phyloP scores from a whole-genome alignment of 2,888 invertebrate genomes.

The Synergus laeviventris region DNA sequence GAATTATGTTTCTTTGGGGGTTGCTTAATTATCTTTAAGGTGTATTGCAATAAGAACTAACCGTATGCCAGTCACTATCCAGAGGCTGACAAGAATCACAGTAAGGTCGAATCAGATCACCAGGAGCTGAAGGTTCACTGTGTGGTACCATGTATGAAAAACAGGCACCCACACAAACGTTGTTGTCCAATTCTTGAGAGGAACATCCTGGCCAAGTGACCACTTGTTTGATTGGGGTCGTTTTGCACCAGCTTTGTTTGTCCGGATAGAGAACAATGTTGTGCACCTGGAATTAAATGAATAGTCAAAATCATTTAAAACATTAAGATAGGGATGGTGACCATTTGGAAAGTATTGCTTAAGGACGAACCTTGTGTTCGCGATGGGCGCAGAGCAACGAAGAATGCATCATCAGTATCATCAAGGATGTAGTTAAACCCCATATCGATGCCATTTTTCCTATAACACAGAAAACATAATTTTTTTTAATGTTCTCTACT shows the following conservation, averaged over 20 bases:
- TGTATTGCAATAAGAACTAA: conserved; percentile 65
- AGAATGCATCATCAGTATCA: conserved; percentile 63
- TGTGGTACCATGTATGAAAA: conserved; percentile 84
- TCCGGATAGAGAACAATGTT: conserved; percentile 84
- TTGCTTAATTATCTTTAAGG: background rate
- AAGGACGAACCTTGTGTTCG: conserved; percentile 70
- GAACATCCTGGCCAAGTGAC: conserved; percentile 82
- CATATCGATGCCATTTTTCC: conserved; percentile 66
- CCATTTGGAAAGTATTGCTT: background rate
- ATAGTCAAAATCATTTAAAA: background rate
- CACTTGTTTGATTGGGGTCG: conserved; percentile 83
- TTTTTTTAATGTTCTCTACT: too few relatives aligned
- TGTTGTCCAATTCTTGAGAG: conserved; percentile 82
- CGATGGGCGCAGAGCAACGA: conserved; percentile 69
- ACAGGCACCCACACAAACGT: conserved; percentile 84
- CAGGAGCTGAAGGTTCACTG: conserved; percentile 82
- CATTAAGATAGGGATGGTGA: background rate
- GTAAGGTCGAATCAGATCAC: conserved; percentile 81
- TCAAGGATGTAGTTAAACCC: conserved; percentile 58
- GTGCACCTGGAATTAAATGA: conserved; percentile 78
- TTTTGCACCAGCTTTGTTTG: conserved; percentile 84
- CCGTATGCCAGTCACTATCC: conserved; percentile 82
- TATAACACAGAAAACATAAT: conserved; percentile 56
- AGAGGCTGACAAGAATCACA: conserved; percentile 85
- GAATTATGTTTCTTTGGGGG: background rate